phyloP scores from a whole-genome alignment of 2,113 vertebrate species.

The Spea multiplicata region DNA sequence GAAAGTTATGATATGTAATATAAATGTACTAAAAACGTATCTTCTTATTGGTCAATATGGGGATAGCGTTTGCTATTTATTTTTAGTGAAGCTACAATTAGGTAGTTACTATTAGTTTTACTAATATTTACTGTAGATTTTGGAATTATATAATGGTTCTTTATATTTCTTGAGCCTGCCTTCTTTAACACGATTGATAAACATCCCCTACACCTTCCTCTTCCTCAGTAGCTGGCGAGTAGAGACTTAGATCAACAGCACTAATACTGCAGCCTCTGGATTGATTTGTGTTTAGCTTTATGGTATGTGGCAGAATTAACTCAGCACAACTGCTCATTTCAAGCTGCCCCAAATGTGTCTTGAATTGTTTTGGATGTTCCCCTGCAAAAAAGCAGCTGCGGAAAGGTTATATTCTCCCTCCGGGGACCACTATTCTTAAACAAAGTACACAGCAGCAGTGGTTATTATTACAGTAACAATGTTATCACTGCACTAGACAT shows the following conservation, averaged over 20 bases:
- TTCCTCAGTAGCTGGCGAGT: neutral
- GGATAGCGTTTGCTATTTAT: too few relatives aligned
- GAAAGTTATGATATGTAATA: too few relatives aligned
- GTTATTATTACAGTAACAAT: conserved; percentile 47
- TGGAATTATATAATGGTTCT: too few relatives aligned
- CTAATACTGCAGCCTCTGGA: neutral
- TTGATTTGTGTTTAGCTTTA: conserved; percentile 45
- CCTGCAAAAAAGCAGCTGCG: conserved; percentile 46
- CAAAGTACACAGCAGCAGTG: conserved; percentile 43
- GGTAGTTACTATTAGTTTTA: too few relatives aligned
- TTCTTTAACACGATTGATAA: neutral
- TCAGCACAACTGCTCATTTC: conserved; percentile 46
- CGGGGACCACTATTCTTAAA: conserved; percentile 47
- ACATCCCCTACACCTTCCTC: neutral
- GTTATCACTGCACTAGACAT: conserved; percentile 40
- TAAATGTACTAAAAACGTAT: too few relatives aligned
- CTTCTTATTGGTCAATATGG: too few relatives aligned
- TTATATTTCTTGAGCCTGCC: too few relatives aligned
- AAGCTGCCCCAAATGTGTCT: conserved; percentile 50
- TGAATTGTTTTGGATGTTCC: conserved; percentile 47
- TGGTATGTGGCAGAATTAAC: conserved; percentile 45
- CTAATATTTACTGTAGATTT: too few relatives aligned
- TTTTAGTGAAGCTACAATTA: too few relatives aligned
- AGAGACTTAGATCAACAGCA: conserved; percentile 9
- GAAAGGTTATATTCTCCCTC: conserved; percentile 46